phyloP scores from a whole-genome alignment of 2,888 invertebrate genomes.

The Andricus quercusramuli region DNA sequence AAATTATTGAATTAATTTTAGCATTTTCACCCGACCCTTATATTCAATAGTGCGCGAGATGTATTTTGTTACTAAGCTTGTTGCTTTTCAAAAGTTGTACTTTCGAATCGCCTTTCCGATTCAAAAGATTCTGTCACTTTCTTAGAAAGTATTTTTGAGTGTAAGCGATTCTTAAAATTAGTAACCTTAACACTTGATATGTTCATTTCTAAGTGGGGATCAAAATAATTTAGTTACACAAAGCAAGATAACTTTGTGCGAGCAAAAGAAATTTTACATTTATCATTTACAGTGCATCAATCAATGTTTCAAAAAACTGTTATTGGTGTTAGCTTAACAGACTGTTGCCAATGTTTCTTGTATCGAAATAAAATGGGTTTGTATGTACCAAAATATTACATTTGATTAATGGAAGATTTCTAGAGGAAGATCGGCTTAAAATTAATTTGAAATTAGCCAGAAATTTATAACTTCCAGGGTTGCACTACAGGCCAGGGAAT shows the following conservation, averaged over 20 bases:
- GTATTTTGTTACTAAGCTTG: not conserved
- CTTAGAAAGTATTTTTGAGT: not conserved
- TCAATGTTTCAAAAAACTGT: not conserved
- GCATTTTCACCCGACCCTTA: too few relatives aligned
- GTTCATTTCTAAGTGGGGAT: not conserved
- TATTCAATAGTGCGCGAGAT: not conserved
- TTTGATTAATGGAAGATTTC: not conserved
- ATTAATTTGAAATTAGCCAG: conserved; percentile 33
- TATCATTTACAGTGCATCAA: not conserved
- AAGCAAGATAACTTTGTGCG: not conserved
- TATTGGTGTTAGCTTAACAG: not conserved
- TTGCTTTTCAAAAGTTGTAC: not conserved
- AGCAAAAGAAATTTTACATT: not conserved
- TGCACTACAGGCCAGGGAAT: too few relatives aligned
- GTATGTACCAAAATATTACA: conserved; percentile 19
- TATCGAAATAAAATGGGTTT: not conserved
- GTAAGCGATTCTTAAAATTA: not conserved
- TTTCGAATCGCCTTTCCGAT: not conserved
- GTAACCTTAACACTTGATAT: not conserved
- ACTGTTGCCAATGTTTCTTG: not conserved
- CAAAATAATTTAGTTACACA: not conserved
- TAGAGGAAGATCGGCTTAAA: not conserved
- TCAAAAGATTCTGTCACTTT: not conserved
- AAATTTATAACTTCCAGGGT: conserved; percentile 20
- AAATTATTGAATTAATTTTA: too few relatives aligned